Percentiles rank a stretch among this genome's conserved stretches.
These are phyloP conservation scores for Orbicella faveolata DNA, from an alignment of 64 coral and sea anemone genomes.

Conservation along the genomic window DNA sequence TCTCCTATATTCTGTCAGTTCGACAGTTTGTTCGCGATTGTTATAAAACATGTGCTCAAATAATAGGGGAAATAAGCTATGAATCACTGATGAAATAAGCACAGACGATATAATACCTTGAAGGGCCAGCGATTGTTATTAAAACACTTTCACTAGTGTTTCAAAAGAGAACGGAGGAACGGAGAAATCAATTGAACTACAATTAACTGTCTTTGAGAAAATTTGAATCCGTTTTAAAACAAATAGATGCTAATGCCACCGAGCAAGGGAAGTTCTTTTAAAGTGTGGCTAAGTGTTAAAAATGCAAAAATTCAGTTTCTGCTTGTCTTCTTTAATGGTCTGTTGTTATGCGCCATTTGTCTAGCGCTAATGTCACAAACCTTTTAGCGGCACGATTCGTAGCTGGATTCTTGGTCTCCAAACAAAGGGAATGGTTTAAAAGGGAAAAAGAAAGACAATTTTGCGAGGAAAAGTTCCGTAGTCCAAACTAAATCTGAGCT, in stretches of 20 bases:
- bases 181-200: background rate
- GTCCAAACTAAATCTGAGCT: no score
- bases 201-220: background rate
- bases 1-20: background rate
- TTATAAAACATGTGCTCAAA: background rate
- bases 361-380: background rate
- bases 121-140: background rate
- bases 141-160: background rate
- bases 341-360: background rate
- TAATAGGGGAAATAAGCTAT: background rate
- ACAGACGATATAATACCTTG: background rate
- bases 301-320: background rate
- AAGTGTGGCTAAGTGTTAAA: background rate
- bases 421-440: background rate
- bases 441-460: background rate
- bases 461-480: background rate
- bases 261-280: background rate
- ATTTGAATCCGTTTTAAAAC: background rate
- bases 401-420: background rate
- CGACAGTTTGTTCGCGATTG: background rate
- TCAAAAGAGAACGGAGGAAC: background rate
- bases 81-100: background rate
- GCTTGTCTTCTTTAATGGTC: background rate
- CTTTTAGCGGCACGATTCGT: background rate
- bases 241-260: background rate